Evolutionary conservation across 2,888 invertebrate species (phyloP).

Genomic region (Tetranychus truncatus): DNA sequence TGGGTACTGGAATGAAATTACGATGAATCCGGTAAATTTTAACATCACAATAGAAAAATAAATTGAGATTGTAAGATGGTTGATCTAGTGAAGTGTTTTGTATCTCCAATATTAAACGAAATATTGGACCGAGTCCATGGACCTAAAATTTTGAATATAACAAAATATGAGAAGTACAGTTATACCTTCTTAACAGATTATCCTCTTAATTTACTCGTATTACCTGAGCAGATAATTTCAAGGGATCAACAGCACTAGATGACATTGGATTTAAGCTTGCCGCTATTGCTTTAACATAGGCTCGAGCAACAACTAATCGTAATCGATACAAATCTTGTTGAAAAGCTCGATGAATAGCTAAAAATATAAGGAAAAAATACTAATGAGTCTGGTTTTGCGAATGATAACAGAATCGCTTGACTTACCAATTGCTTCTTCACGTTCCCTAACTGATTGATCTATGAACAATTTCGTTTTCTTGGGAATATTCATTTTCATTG

Average conservation of each 20-base stretch:
- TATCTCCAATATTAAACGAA: conserved; percentile 55
- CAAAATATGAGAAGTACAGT: background rate
- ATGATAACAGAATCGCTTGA: conserved; percentile 23
- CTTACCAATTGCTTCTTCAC: conserved; percentile 58
- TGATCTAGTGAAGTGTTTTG: conserved; percentile 53
- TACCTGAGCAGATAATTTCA: conserved; percentile 59
- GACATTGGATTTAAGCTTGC: conserved; percentile 47
- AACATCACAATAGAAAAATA: conserved; percentile 57
- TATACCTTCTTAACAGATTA: too few relatives aligned
- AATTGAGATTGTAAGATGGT: conserved; percentile 46
- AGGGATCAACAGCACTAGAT: conserved; percentile 44
- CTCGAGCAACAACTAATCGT: conserved; percentile 54
- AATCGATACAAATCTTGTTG: conserved; percentile 69
- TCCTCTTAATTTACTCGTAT: conserved; percentile 8
- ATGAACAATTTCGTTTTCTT: conserved; percentile 88
- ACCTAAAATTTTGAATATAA: conserved; percentile 37
- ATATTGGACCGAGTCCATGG: conserved; percentile 67
- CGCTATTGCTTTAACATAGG: conserved; percentile 53
- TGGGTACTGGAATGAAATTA: conserved; percentile 54
- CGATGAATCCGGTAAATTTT: conserved; percentile 51
- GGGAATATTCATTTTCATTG: conserved; percentile 47
- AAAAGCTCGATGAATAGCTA: conserved; percentile 72
- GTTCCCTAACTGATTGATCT: conserved; percentile 74
- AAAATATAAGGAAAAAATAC: background rate
- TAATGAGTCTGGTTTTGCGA: background rate